These are phyloP conservation scores for Euzetes globulus DNA, from an alignment of 2,888 invertebrate genomes.

Conservation along the genomic window DNA sequence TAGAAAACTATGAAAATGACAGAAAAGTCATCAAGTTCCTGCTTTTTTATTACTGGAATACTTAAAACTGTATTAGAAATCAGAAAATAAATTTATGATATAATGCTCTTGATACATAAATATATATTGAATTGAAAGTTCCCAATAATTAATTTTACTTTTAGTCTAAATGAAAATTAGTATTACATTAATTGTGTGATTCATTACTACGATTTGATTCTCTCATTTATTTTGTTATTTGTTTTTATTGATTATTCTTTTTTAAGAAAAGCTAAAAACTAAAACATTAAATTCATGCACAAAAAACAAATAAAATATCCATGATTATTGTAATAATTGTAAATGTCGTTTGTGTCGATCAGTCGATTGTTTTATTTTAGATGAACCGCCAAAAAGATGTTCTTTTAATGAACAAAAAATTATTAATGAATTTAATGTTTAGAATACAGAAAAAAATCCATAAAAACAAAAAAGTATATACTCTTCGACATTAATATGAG, in stretches of 20 bases:
- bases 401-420: slow-evolving; percentile 25
- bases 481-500: neutral
- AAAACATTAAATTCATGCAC: slow-evolving; percentile 6
- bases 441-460: neutral
- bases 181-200: slow-evolving; percentile 1
- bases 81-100: neutral
- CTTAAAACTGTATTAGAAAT: slow-evolving; percentile 6
- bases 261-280: neutral
- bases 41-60: slow-evolving; percentile 25
- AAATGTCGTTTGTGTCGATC: slow-evolving; percentile 27
- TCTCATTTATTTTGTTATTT: slow-evolving; percentile 10
- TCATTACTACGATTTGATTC: neutral
- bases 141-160: neutral
- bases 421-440: slow-evolving; percentile 24
- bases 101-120: slow-evolving; percentile 12
- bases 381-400: slow-evolving; percentile 28
- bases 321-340: slow-evolving; percentile 23
- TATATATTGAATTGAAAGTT: slow-evolving; percentile 16
- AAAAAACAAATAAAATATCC: slow-evolving; percentile 1
- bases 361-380: slow-evolving; percentile 16
- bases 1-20: slow-evolving; percentile 22
- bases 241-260: neutral
- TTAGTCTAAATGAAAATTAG: neutral
- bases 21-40: slow-evolving; percentile 10
- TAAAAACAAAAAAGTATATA: neutral